Conservation (phyloP, 2,113 vertebrate species). For the Bucco capensis region DNA sequence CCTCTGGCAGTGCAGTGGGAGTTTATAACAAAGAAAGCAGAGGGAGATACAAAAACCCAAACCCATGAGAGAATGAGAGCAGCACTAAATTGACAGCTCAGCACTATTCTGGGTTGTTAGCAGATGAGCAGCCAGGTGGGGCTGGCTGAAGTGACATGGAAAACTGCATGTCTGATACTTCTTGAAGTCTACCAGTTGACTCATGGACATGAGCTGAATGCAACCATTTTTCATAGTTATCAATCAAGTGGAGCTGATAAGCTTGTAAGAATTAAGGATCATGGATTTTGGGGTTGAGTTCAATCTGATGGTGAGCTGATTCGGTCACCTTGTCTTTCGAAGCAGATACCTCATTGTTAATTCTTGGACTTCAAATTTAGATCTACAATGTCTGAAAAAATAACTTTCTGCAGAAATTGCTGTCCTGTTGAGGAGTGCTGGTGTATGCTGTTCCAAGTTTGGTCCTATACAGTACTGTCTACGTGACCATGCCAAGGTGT, state of each 20-base stretch:
- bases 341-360: background rate
- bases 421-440: background rate
- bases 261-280: background rate
- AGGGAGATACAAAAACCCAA: background rate
- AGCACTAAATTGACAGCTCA: background rate
- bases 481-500: background rate
- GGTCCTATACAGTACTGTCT: background rate
- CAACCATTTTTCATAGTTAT: rapidly evolving
- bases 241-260: background rate
- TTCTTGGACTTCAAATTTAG: background rate
- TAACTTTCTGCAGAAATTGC: background rate
- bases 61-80: background rate
- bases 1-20: background rate
- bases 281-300: background rate
- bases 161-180: rapidly evolving
- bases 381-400: background rate
- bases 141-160: background rate
- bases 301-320: background rate
- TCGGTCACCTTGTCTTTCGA: background rate
- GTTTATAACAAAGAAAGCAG: background rate
- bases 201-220: rapidly evolving
- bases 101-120: rapidly evolving
- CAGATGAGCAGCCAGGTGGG: background rate
- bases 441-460: background rate
- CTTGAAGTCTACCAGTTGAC: background rate